A percentile compares a stretch with the other conserved stretches of the same genome.
Conservation (phyloP, 2,113 vertebrate genomes). For the Hypanus sabinus region DNA sequence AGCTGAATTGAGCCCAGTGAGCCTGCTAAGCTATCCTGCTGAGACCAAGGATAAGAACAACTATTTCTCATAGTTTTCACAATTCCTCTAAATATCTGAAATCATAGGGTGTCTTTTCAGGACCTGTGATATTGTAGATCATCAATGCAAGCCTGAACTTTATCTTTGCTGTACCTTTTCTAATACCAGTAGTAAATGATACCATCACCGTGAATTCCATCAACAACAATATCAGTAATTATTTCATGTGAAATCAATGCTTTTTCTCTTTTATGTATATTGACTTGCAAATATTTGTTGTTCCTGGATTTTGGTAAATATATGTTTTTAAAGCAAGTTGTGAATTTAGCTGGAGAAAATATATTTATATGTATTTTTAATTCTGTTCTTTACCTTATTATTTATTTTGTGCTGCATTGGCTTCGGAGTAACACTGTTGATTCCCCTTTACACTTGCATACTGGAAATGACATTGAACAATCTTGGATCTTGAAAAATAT, state of each 20-base stretch:
- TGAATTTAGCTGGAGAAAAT: background rate
- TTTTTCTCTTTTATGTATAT: background rate
- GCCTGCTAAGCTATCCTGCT: background rate
- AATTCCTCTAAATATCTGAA: background rate
- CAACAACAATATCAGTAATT: background rate
- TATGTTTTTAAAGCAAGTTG: background rate
- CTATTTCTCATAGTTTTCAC: background rate
- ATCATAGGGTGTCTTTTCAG: background rate
- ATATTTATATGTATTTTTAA: background rate
- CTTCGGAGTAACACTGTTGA: too few relatives aligned
- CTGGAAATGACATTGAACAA: too few relatives aligned
- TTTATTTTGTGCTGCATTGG: too few relatives aligned
- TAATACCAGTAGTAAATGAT: background rate
- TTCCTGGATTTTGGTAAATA: constrained; percentile 1
- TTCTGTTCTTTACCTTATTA: too few relatives aligned
- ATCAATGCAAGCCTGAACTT: background rate
- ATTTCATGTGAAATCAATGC: background rate
- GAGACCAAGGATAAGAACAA: background rate
- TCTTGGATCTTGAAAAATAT: background rate
- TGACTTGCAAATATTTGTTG: background rate
- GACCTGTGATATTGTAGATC: background rate
- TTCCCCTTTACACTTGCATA: too few relatives aligned
- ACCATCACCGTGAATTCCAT: background rate
- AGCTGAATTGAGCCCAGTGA: too few relatives aligned
- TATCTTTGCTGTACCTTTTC: background rate